These are phyloP conservation scores for Pristiophorus japonicus DNA, from an alignment of 2,113 vertebrate species.

Conservation along the genomic window DNA sequence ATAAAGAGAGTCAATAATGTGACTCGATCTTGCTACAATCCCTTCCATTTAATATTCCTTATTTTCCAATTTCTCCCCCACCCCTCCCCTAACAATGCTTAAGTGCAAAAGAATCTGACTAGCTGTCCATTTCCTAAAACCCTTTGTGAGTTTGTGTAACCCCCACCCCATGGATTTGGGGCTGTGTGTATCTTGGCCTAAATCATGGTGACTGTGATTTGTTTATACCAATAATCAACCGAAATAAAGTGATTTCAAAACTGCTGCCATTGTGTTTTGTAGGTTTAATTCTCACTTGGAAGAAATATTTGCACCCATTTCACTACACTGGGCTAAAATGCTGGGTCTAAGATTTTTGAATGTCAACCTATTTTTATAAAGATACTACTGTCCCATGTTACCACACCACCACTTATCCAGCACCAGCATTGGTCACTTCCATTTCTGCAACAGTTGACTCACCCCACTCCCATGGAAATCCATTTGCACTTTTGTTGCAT, in stretches of 20 bases:
- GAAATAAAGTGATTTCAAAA: background rate
- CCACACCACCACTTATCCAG: too few species aligned
- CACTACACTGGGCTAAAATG: background rate
- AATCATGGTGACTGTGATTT: background rate
- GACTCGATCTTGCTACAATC: background rate
- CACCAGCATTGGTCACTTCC: too few species aligned
- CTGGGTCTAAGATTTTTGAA: background rate
- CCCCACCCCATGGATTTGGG: background rate
- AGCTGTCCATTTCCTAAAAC: too few species aligned
- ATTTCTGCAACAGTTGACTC: background rate
- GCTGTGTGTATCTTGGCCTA: background rate
- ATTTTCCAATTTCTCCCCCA: background rate
- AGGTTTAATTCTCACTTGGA: background rate
- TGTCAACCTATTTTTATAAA: too few species aligned
- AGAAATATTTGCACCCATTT: background rate
- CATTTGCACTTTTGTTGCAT: background rate
- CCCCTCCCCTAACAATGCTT: background rate
- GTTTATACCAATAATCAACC: background rate
- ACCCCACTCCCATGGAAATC: background rate
- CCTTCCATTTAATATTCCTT: background rate
- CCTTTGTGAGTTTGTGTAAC: background rate
- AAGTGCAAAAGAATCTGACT: too few species aligned
- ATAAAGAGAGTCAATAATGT: background rate
- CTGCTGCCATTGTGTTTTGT: background rate
- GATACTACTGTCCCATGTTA: background rate